Evolutionary conservation across 1,140 invertebrate species (phyloP), one percentile per base, ranked within the genome.

Genomic region (Delia radicum): DNA sequence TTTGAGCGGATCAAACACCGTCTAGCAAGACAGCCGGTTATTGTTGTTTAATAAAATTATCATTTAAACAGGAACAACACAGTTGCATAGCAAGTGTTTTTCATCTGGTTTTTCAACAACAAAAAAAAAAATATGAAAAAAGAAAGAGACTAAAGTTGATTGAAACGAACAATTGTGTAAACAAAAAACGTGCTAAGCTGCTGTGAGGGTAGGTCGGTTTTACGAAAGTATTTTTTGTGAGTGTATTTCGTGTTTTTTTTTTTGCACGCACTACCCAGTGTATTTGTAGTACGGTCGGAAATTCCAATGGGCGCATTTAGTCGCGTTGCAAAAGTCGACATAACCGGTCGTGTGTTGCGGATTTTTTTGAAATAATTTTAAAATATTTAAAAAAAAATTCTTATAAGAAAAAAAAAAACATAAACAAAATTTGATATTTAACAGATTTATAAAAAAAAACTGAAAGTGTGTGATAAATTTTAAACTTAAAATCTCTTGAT

Each of bases 241-340:
- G 29, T 24, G 2, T 15, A 18, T 69, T 24, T 10, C n/a, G 48
- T 55, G n/a, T n/a, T n/a, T n/a, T n/a, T n/a, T n/a, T n/a, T 55
- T 55, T 55, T 55, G 48, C 48, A 55, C 37, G 7, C 12, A 13
- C 37, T 55, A 7, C 6, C 0, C 8, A 7, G n/a, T 55, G 48
- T 18, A 15, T n/a, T 6, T 48, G 15, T 48, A n/a, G n/a, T n/a
- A n/a, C 5, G 2, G 21, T 24, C 65, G 29, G 15, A 69, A 69
- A 69, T 69, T 69, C 65, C 65, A 33, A 69, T 69, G 29, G 65
- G 21, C 65, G 65, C 65, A 69, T 69, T 69, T 24, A 69, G 65
- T 69, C 65, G 65, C 65, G 65, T 69, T 69, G 65, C 65, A 69
- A 69, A 69, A 28, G 65, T 69, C n/a, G 65, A 69, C 65, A 69